phyloP scores from a whole-genome alignment of 37 sponge, comb jelly and placozoan genomes.

The Aphrocallistes beatrix region DNA sequence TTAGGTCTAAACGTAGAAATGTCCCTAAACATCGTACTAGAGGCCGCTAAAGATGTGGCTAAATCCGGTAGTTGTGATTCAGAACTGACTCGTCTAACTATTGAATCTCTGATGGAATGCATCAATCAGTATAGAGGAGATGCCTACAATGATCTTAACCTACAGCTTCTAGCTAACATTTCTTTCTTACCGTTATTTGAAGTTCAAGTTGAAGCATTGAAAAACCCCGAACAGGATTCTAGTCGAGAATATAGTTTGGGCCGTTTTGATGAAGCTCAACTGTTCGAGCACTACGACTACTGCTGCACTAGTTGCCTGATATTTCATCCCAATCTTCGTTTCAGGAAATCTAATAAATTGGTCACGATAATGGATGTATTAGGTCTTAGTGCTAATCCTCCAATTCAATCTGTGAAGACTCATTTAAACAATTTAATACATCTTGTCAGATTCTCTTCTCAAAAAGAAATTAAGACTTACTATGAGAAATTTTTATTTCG shows the following conservation, averaged over 20 bases:
- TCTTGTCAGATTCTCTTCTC: not conserved
- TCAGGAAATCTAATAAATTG: too few relatives aligned
- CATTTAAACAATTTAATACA: not conserved
- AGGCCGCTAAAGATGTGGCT: not conserved
- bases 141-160: not conserved
- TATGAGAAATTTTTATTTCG: not conserved
- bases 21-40: not conserved
- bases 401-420: not conserved
- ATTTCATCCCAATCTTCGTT: not conserved
- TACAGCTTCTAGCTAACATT: not conserved
- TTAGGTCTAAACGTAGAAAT: not conserved
- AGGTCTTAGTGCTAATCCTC: not conserved
- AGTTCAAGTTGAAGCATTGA: too few relatives aligned
- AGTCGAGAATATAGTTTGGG: not conserved
- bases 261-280: not conserved
- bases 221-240: not conserved
- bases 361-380: not conserved
- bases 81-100: too few relatives aligned
- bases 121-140: too few relatives aligned
- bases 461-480: not conserved
- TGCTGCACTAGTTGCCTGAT: not conserved
- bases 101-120: too few relatives aligned
- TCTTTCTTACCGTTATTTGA: not conserved
- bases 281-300: not conserved
- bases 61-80: too few relatives aligned